Conservation (phyloP, 2,113 vertebrate genomes). For the Procavia capensis region DNA sequence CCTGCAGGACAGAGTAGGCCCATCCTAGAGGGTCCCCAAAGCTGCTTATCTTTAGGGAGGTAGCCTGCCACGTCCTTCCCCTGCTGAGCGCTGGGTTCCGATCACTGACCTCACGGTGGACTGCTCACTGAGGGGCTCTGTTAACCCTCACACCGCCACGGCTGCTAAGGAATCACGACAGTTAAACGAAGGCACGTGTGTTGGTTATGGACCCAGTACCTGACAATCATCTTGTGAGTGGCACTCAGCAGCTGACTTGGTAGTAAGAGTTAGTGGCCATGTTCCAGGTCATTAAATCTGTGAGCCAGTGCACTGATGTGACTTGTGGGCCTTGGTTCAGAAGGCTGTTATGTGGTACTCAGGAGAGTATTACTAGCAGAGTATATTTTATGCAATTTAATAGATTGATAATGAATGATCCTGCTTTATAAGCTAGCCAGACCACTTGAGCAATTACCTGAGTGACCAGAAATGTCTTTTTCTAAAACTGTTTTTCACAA, state of each 20-base stretch:
- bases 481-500: conserved; percentile 8
- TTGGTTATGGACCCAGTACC: not conserved
- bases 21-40: not conserved
- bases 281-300: conserved; percentile 82
- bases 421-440: conserved; percentile 72
- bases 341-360: conserved; percentile 60
- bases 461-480: conserved; percentile 44
- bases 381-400: conserved; percentile 71
- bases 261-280: conserved; percentile 78
- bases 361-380: not conserved
- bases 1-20: not conserved
- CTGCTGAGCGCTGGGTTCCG: not conserved
- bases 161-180: not conserved
- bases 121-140: not conserved
- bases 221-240: conserved; percentile 72
- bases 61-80: not conserved
- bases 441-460: conserved; percentile 41
- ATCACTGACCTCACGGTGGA: not conserved
- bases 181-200: conserved; percentile 52
- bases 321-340: conserved; percentile 73
- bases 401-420: conserved; percentile 66
- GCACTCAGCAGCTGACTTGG: conserved; percentile 75
- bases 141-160: not conserved
- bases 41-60: not conserved
- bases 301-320: conserved; percentile 76